Base-by-base conservation (phyloP, 1,140 invertebrate genomes). In the Halesus radiatus region DNA sequence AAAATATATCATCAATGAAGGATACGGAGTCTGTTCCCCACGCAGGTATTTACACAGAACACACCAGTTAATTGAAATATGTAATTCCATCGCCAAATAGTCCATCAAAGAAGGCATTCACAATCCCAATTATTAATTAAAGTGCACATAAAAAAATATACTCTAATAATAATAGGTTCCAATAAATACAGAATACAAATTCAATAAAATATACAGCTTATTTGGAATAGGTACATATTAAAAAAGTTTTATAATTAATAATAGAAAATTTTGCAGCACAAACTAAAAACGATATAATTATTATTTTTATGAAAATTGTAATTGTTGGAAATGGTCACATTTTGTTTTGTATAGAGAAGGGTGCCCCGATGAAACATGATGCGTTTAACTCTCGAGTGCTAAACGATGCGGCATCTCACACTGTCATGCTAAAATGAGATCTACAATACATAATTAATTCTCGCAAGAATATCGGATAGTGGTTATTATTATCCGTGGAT, bases 1-100 rank as follows among this genome's bases (percentile, higher is more conserved):
- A 52, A 72, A 72, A 52, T 72, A 72, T 72, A 72, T 53, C 26
- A 53, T 52, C 18, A 37, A 72, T 53, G 18, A 72, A 72, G n/a
- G 53, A 23, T n/a, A 10, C 13, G 54, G 37, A 70, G 29, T n/a
- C 26, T 10, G n/a, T 68, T 20, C n/a, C 45, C 22, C 52, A 52
- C 13, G 26, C 18, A 72, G n/a, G 15, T 72, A 72, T 53, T 22
- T 72, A 72, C 50, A 72, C 10, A 52, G 68, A 72, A 72, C 68
- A 52, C 50, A 72, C 15, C 13, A n/a, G 22, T 53, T 16, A 56
- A 1, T 56, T 22, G 20, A 56, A 20, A 54, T 20, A 54, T 56
- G n/a, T 18, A 56, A 56, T 60, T 23, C 13, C 20, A 60, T 23
- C 13, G 58, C 29, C 64, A 37, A 29, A 45, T 50, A n/a, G 3